Evolutionary conservation across 37 sponge, comb jelly and placozoan species (phyloP).

Genomic region (Haliclona indistincta): DNA sequence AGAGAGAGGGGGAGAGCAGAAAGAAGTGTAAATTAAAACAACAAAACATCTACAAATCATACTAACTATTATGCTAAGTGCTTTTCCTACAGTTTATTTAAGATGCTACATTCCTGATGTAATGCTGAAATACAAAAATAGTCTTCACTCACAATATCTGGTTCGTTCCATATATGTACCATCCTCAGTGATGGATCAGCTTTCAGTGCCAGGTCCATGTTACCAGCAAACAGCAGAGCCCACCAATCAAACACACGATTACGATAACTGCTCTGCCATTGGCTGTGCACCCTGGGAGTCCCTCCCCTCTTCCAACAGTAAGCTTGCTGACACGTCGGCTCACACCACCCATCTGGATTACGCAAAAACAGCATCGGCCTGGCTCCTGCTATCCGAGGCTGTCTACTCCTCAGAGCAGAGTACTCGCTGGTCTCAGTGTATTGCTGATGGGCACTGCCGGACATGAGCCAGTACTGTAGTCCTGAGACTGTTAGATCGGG

Average conservation of each 20-base stretch:
- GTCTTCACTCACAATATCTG: constrained; percentile 25
- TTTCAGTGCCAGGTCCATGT: neutral
- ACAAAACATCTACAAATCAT: too few relatives aligned
- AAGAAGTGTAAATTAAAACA: too few relatives aligned
- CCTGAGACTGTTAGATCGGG: neutral
- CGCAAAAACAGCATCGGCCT: constrained; percentile 13
- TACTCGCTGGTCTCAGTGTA: constrained; percentile 1
- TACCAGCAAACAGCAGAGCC: constrained; percentile 13
- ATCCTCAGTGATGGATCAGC: constrained; percentile 1
- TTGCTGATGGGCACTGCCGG: neutral
- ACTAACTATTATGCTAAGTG: too few relatives aligned
- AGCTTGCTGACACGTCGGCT: neutral
- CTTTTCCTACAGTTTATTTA: too few relatives aligned
- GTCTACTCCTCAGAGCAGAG: neutral
- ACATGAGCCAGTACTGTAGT: constrained; percentile 21
- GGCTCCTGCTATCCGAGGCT: constrained; percentile 8
- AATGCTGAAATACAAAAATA: too few relatives aligned
- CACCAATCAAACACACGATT: constrained; percentile 29
- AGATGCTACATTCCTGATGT: too few relatives aligned
- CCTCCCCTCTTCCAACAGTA: constrained; percentile 9
- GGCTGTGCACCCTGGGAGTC: neutral
- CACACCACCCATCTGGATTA: neutral
- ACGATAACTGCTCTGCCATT: neutral
- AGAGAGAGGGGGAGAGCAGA: too few relatives aligned
- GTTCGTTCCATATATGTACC: constrained; percentile 51